These are phyloP conservation scores for Cyanistes caeruleus DNA, from an alignment of 2,113 vertebrate genomes.

Conservation along the genomic window DNA sequence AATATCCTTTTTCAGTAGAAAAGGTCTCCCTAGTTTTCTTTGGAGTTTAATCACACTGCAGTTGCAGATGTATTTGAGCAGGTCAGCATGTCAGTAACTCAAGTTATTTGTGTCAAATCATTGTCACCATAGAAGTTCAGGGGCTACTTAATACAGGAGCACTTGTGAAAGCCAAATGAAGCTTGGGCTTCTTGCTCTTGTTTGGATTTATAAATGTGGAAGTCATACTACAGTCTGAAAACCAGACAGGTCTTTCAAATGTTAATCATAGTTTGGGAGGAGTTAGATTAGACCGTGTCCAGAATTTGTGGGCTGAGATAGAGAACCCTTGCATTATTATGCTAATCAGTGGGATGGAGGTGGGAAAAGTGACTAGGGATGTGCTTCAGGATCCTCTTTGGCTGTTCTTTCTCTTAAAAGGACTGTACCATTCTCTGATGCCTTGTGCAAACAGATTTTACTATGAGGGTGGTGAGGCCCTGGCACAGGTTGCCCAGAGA, in stretches of 20 bases:
- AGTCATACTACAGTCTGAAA: background rate
- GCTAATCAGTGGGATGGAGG: background rate
- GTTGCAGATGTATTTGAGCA: background rate
- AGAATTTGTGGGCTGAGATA: background rate
- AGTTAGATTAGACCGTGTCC: background rate
- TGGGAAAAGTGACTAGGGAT: background rate
- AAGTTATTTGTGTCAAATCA: background rate
- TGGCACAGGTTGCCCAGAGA: background rate
- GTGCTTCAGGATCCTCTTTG: background rate
- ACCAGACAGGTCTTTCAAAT: background rate
- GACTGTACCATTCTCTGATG: background rate
- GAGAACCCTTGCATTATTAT: background rate
- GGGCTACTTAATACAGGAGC: background rate
- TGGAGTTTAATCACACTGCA: background rate
- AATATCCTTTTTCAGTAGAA: background rate
- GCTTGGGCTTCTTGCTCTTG: background rate
- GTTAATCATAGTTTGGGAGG: background rate
- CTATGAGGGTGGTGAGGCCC: background rate
- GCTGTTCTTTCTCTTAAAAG: background rate
- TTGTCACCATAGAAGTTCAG: background rate
- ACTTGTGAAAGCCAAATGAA: background rate
- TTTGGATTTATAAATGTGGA: background rate
- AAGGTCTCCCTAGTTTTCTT: background rate
- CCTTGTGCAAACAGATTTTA: background rate
- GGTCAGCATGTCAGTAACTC: background rate